These are phyloP conservation scores for Lycopodina hypogea DNA, from an alignment of 37 sponge, comb jelly and placozoan genomes.

Conservation along the genomic window DNA sequence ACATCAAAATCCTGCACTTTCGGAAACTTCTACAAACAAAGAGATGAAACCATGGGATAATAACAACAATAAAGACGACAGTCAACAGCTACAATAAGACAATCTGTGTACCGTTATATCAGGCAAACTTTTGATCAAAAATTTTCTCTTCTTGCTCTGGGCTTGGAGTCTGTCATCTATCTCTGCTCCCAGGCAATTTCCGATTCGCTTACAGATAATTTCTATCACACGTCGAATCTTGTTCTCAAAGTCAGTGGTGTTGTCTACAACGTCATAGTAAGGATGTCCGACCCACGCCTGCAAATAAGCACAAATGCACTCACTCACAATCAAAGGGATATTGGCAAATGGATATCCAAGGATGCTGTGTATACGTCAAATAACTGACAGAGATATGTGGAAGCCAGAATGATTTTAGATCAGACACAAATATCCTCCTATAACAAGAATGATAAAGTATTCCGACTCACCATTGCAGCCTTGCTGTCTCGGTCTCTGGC, in stretches of 20 bases:
- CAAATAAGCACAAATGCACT: not conserved
- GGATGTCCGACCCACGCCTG: conserved; percentile 91
- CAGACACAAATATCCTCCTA: too few species aligned
- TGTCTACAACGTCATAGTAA: conserved; percentile 77
- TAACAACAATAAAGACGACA: not conserved
- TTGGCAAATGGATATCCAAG: not conserved
- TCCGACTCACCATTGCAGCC: conserved; percentile 45
- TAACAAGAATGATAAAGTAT: too few species aligned
- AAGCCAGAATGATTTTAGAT: too few species aligned
- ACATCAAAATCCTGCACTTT: conserved; percentile 68
- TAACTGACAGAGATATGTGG: too few species aligned
- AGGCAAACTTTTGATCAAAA: conserved; percentile 36
- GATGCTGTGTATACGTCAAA: not conserved
- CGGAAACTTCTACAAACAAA: conserved; percentile 47
- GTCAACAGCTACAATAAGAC: not conserved
- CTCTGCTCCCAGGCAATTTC: conserved; percentile 40
- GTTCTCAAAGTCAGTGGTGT: conserved; percentile 74
- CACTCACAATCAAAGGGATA: not conserved
- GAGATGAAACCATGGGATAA: not conserved
- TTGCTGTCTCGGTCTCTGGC: conserved; percentile 51
- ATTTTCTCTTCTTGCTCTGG: conserved; percentile 75
- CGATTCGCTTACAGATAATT: conserved; percentile 47
- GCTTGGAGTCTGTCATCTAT: conserved; percentile 58
- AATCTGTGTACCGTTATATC: conserved; percentile 21
- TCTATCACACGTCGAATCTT: conserved; percentile 73